These are phyloP conservation scores for Solenodon paradoxus DNA, from an alignment of 2,113 vertebrate species.

Conservation along the genomic window DNA sequence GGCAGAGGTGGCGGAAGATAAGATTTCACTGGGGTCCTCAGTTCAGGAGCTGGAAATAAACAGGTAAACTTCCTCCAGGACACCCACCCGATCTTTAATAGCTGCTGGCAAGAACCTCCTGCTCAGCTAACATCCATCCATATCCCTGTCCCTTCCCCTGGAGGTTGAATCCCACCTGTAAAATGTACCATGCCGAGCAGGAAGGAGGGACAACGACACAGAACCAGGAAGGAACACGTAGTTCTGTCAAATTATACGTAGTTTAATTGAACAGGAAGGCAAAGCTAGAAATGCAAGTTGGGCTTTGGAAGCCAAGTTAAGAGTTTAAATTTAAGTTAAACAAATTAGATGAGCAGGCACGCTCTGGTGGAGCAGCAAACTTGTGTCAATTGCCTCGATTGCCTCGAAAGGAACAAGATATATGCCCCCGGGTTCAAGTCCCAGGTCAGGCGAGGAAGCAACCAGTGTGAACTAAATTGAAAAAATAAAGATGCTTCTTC, in stretches of 20 bases:
- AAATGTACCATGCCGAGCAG: background rate
- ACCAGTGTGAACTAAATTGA: too few species aligned
- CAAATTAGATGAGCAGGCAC: background rate
- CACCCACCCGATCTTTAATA: background rate
- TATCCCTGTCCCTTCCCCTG: background rate
- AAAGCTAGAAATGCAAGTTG: background rate
- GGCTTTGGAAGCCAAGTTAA: background rate
- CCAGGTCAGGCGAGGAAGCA: too few species aligned
- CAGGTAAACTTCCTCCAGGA: background rate
- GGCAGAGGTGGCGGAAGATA: background rate
- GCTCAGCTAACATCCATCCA: background rate
- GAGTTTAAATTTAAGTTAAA: background rate
- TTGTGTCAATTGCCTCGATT: too few species aligned
- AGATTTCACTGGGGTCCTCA: background rate
- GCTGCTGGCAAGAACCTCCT: background rate
- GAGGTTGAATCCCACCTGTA: background rate
- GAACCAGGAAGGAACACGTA: background rate
- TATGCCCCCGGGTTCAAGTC: too few species aligned
- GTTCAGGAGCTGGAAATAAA: background rate
- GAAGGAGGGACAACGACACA: background rate
- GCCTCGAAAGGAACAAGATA: too few species aligned
- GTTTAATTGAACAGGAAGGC: background rate
- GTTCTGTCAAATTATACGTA: background rate
- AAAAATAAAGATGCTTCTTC: too few species aligned
- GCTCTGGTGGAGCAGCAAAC: too few species aligned